Evolutionary conservation across 2,888 invertebrate genomes (phyloP).

Genomic region (Troides oblongomaculatus): DNA sequence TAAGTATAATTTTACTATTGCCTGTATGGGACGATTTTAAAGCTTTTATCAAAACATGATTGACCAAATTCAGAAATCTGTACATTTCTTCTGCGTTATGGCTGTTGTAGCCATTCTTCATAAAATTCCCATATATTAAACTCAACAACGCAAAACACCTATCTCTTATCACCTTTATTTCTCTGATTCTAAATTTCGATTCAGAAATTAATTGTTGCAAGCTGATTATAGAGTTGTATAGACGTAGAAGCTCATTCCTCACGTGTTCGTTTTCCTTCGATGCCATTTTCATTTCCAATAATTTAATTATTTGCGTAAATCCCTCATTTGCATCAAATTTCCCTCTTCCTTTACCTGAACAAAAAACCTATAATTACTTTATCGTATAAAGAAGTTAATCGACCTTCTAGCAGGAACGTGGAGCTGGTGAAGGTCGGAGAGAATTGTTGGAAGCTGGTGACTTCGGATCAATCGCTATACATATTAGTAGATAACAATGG

Average conservation of each 20-base stretch:
- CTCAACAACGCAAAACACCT: conserved; percentile 45
- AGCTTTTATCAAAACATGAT: conserved; percentile 51
- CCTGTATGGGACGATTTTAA: conserved; percentile 58
- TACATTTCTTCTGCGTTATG: conserved; percentile 46
- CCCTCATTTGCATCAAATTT: conserved; percentile 25
- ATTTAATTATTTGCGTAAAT: conserved; percentile 21
- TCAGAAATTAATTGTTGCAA: conserved; percentile 12
- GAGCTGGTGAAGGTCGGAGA: too few species aligned
- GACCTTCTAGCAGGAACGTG: too few species aligned
- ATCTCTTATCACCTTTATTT: conserved; percentile 46
- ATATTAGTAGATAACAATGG: too few species aligned
- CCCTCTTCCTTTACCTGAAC: conserved; percentile 22
- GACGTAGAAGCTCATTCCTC: conserved; percentile 20
- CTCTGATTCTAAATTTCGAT: conserved; percentile 34
- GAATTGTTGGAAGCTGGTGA: too few species aligned
- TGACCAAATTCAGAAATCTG: conserved; percentile 46
- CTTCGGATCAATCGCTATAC: too few species aligned
- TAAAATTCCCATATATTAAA: conserved; percentile 46
- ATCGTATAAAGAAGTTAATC: background rate
- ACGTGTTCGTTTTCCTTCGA: conserved; percentile 21
- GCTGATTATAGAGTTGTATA: conserved; percentile 17
- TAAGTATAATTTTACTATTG: conserved; percentile 47
- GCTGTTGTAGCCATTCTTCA: conserved; percentile 34
- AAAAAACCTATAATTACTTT: background rate
- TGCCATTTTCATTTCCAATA: conserved; percentile 28